These are phyloP conservation scores for Zaprionus inermis DNA, from an alignment of 1,140 invertebrate genomes.

Conservation along the genomic window DNA sequence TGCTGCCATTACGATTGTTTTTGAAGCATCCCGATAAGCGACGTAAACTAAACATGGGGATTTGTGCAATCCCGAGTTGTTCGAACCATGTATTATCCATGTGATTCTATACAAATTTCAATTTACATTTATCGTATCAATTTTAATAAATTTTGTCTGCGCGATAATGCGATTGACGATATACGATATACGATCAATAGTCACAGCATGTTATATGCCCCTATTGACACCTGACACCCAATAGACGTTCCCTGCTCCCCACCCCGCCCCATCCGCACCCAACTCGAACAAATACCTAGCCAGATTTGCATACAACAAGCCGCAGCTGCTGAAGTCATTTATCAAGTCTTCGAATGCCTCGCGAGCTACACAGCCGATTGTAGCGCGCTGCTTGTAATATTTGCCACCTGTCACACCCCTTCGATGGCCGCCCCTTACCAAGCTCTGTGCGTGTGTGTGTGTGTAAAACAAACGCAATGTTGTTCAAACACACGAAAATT, in stretches of 20 bases:
- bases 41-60: neutral
- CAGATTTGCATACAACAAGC: slow-evolving; percentile 34
- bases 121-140: slow-evolving; percentile 3
- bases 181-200: neutral
- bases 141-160: slow-evolving; percentile 15
- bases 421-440: too few species aligned
- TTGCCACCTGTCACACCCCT: neutral
- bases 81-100: neutral
- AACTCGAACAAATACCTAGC: neutral
- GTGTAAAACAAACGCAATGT: slow-evolving; percentile 34
- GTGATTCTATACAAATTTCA: slow-evolving; percentile 23
- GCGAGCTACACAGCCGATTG: slow-evolving; percentile 26
- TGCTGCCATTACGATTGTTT: neutral
- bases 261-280: accelerated
- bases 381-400: slow-evolving; percentile 11
- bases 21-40: slow-evolving; percentile 20
- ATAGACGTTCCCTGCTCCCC: neutral
- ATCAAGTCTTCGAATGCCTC: slow-evolving; percentile 22
- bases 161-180: neutral
- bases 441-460: neutral
- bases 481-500: slow-evolving; percentile 25
- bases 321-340: slow-evolving; percentile 26
- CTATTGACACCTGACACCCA: slow-evolving; percentile 2
- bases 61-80: neutral
- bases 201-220: neutral